phyloP scores from a whole-genome alignment of 1,140 invertebrate species.

The Philopotamus ludificatus region DNA sequence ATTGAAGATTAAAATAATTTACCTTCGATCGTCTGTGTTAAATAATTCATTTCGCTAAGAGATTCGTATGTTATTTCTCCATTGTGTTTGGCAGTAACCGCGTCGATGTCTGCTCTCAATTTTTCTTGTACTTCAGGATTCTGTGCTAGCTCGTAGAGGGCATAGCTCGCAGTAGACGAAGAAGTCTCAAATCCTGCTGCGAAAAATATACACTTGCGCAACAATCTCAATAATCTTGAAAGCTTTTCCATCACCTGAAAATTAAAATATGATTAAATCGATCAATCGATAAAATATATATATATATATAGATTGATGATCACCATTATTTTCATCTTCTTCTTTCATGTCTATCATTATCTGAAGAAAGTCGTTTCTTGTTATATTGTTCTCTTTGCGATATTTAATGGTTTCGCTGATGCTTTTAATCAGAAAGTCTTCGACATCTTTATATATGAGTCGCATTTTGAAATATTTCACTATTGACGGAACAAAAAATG shows the following conservation, averaged over 20 bases:
- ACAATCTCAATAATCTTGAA: conserved; percentile 3
- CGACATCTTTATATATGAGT: conserved; percentile 44
- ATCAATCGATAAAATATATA: too few species aligned
- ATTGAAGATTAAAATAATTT: not conserved
- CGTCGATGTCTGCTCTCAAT: conserved; percentile 40
- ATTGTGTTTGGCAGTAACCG: conserved; percentile 46
- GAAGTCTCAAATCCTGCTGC: conserved; percentile 47
- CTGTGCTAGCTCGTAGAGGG: conserved; percentile 54
- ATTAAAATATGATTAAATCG: too few species aligned
- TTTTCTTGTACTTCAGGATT: conserved; percentile 56
- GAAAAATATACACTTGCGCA: conserved; percentile 44
- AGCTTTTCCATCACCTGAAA: not conserved
- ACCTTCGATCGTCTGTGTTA: conserved; percentile 51
- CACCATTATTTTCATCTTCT: conserved; percentile 47
- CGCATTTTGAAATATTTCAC: conserved; percentile 26
- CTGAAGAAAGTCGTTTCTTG: conserved; percentile 59
- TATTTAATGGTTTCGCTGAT: conserved; percentile 51
- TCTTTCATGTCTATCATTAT: conserved; percentile 56
- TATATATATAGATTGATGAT: not conserved
- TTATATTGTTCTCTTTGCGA: conserved; percentile 52
- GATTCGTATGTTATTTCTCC: conserved; percentile 56
- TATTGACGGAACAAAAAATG: not conserved
- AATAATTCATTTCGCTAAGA: conserved; percentile 49
- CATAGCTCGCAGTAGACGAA: conserved; percentile 47
- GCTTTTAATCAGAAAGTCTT: conserved; percentile 51